A percentile compares a stretch with the other conserved stretches of the same genome.
Evolutionary conservation across 92 coral and sea anemone genomes (phyloP).

Genomic region (Phenganax stokvisi): DNA sequence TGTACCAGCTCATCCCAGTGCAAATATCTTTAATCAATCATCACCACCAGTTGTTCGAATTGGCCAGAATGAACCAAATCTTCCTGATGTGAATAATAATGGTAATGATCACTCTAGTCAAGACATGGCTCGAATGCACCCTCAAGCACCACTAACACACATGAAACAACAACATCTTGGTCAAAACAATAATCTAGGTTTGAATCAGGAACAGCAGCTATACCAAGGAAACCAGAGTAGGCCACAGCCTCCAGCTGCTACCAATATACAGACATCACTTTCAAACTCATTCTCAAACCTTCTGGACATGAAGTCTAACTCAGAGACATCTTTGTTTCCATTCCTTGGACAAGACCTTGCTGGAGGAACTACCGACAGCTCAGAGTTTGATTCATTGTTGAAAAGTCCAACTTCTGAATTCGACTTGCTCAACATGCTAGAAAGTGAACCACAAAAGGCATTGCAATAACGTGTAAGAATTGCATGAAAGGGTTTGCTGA

Average conservation of each 20-base stretch:
- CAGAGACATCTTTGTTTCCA: conserved; percentile 35
- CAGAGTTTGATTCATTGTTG: conserved; percentile 38
- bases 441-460: conserved; percentile 30
- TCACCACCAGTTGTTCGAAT: conserved; percentile 39
- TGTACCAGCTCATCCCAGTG: conserved; percentile 22
- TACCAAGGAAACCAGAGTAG: conserved; percentile 34
- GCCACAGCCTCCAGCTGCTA: conserved; percentile 12
- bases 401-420: conserved; percentile 39
- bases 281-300: conserved; percentile 39
- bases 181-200: conserved; percentile 76
- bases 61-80: conserved; percentile 10
- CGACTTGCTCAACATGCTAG: conserved; percentile 34
- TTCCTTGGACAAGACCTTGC: conserved; percentile 34
- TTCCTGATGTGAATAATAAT: conserved; percentile 39
- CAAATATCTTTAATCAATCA: conserved; percentile 33
- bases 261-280: conserved; percentile 22
- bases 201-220: conserved; percentile 78
- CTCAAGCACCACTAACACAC: conserved; percentile 34
- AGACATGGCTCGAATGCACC: conserved; percentile 19
- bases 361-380: conserved; percentile 18
- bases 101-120: conserved; percentile 31
- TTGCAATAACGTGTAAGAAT: conserved; percentile 4
- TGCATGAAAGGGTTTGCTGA: neutral
- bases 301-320: conserved; percentile 35
- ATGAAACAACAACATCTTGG: conserved; percentile 51